Conservation (phyloP, 2,888 invertebrate genomes). For the Drosophila neonasuta region DNA sequence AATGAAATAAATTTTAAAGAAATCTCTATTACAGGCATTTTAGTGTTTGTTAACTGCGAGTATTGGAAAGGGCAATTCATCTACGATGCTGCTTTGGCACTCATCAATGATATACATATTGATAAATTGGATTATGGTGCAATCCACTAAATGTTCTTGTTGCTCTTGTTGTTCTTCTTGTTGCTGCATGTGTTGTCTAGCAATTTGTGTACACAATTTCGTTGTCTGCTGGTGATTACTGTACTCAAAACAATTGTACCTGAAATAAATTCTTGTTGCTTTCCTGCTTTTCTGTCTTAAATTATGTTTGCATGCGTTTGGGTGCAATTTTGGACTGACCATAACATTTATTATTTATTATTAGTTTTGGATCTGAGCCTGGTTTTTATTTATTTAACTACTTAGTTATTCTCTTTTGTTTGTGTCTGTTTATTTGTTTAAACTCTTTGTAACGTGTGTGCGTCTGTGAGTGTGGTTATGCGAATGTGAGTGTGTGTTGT, state of each 20-base stretch:
- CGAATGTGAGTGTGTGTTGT: constrained; percentile 29
- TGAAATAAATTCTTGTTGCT: constrained; percentile 65
- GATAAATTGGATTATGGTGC: constrained; percentile 24
- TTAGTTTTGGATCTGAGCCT: constrained; percentile 37
- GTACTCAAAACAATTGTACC: constrained; percentile 60
- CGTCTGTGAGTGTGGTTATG: constrained; percentile 13
- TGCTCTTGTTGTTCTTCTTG: background rate
- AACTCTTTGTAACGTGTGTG: constrained; percentile 26
- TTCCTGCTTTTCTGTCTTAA: constrained; percentile 27
- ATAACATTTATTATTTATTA: constrained; percentile 19
- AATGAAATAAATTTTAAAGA: constrained; percentile 1
- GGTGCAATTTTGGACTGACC: constrained; percentile 41
- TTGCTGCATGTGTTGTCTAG: constrained; percentile 21
- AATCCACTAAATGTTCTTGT: constrained; percentile 15
- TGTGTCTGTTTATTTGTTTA: constrained; percentile 10
- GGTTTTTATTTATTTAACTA: constrained; percentile 29
- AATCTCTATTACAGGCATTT: background rate
- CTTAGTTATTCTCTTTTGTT: constrained; percentile 16
- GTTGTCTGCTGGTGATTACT: constrained; percentile 67
- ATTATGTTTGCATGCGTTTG: constrained; percentile 17
- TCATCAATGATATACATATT: constrained; percentile 12
- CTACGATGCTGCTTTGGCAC: constrained; percentile 14
- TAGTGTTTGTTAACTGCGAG: background rate
- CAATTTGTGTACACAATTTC: constrained; percentile 55
- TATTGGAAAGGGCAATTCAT: constrained; percentile 41